Evolutionary conservation across 2,113 vertebrate genomes (phyloP), one percentile per base, ranked within the genome.

Genomic region (Nestor notabilis): DNA sequence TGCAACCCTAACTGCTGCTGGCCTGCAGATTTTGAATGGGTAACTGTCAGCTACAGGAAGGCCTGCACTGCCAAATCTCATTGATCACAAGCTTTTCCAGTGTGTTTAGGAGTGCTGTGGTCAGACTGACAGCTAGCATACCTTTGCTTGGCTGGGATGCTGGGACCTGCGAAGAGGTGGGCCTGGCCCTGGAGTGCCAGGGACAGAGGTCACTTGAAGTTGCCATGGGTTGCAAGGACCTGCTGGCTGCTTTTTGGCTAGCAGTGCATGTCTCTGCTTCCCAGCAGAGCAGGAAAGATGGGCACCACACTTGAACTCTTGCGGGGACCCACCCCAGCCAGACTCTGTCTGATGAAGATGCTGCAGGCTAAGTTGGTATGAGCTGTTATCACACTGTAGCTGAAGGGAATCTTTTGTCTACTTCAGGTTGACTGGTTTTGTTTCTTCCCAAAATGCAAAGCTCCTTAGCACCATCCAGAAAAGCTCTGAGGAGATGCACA

Each of bases 181-280:
- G 8, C 17, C 52, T 61, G 41, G 47, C n/a, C 24, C 55, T 28
- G 11, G 7, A 20, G 8, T 1, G 5, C 6, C 0, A 0, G 10
- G 20, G n/a, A 56, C 37, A 31, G 37, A 43, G 63, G 69, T 52
- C 35, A 8, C 43, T 44, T 20, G 0, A 0, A 8, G 46, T 58
- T 63, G 82, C 63, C 52, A 52, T 6, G 2, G 61, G 31, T 39
- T 70, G 50, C 63, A 61, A 13, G 23, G 55, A 35, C 58, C 83
- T 46, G 37, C 13, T 9, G 11, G 56, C 29, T 71, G 71, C 83
- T 61, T 80, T 76, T 16, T 35, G n/a, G 44, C 23, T 44, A 41
- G 7, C 31, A 44, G 21, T 19, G 29, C 2, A 1, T 11, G 19
- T 21, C 52, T 87, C 21, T 3, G 4, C 46, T n/a, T 60, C 18